Conservation (phyloP, 2,113 vertebrate genomes). For the Chloropsis cyanopogon region DNA sequence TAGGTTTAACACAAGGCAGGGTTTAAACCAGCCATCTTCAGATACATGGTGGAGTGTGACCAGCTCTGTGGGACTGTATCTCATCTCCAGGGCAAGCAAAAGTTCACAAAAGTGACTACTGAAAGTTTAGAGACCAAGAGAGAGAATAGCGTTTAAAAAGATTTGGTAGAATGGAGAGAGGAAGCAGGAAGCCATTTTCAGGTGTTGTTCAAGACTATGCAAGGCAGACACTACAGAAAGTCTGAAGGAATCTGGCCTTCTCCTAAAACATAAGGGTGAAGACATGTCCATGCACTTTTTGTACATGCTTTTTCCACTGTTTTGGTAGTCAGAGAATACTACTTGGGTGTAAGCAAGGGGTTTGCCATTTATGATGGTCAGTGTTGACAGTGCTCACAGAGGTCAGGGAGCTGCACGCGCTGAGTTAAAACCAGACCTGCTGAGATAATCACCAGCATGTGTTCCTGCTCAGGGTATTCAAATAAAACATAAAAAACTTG, state of each 20-base stretch:
- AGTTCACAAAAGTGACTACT: not conserved
- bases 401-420: not conserved
- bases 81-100: not conserved
- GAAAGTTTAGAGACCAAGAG: not conserved
- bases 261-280: not conserved
- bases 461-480: not conserved
- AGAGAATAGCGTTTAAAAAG: not conserved
- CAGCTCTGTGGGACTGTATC: not conserved
- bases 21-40: not conserved
- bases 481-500: not conserved
- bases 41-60: rapidly evolving
- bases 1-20: not conserved
- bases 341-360: not conserved
- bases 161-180: not conserved
- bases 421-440: not conserved
- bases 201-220: not conserved
- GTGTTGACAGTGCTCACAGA: not conserved
- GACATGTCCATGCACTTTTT: not conserved
- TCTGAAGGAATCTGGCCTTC: not conserved
- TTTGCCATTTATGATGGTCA: not conserved
- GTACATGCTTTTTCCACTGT: not conserved
- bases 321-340: not conserved
- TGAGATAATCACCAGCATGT: not conserved
- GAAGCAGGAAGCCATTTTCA: not conserved
- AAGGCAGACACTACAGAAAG: not conserved